Evolutionary conservation across 2,113 vertebrate species (phyloP), one percentile per base, ranked within the genome.

Genomic region (Egretta garzetta): DNA sequence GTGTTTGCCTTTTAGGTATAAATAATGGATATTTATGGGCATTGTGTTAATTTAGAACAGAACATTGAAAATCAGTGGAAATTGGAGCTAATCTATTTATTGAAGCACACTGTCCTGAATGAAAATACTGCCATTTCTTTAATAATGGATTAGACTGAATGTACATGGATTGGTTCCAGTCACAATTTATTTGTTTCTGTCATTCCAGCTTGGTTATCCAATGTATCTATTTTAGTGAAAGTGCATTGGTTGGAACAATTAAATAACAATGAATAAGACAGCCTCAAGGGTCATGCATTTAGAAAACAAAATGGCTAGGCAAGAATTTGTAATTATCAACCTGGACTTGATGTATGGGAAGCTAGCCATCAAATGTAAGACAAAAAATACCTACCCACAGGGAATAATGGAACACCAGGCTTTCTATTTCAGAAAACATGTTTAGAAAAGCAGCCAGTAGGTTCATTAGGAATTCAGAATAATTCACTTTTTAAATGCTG

Each of bases 51-150:
- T 75, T 94, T 63, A 62, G 68, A 96, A 91, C 58, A 90, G 94
- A 88, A 86, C 82, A 81, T 23, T 81, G 86, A 92, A 95, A 96
- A 82, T 90, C 79, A 88, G 67, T 83, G 67, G 71, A 96, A 96
- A 88, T 93, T 88, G 41, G 53, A 93, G 43, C 33, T 93, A 79
- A 83, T 43, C 4, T 91, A 95, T 82, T 95, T 96, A 85, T 81
- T 92, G 95, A 93, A 87, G 66, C 73, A 85, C 53, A 39, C 39
- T 87, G 73, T 88, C 94, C 79, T 92, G 94, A 94, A 97, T 96
- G 70, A 97, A 96, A 96, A 91, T 92, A 73, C 76, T 93, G 73
- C 37, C 41, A 86, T 96, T 97, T 95, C 90, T 86, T 89, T 96
- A 92, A 84, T 92, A 90, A 87, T 49, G 15, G 58, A 79, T 96